phyloP scores from a whole-genome alignment of 2,888 invertebrate genomes.

The Rotaria sp. region DNA sequence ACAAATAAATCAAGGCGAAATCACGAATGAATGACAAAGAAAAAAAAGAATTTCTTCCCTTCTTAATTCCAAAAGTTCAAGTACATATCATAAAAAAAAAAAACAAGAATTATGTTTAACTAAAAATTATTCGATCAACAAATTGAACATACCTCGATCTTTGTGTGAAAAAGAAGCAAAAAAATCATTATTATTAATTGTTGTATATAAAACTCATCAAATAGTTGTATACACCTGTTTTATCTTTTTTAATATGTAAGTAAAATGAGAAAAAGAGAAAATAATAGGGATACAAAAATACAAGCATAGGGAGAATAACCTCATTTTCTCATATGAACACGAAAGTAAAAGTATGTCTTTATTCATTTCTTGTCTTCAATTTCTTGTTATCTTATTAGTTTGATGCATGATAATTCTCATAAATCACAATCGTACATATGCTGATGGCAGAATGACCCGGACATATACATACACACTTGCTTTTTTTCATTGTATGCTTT shows the following conservation, averaged over 20 bases:
- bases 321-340: no score
- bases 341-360: not conserved
- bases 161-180: not conserved
- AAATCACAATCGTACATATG: not conserved
- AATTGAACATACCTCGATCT: not conserved
- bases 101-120: not conserved
- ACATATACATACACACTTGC: not conserved
- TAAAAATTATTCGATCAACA: not conserved
- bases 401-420: not conserved
- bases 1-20: not conserved
- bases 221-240: not conserved
- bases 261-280: not conserved
- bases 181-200: not conserved
- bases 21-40: not conserved
- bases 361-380: not conserved
- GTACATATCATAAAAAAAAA: not conserved
- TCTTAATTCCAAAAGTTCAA: not conserved
- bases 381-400: not conserved
- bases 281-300: not conserved
- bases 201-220: not conserved
- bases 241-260: not conserved
- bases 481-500: not conserved
- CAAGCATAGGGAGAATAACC: no score
- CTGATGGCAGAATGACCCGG: not conserved
- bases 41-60: not conserved